Evolutionary conservation across 2,797 vertebrate genomes (phyloP).

Genomic region (Crotalus adamanteus): DNA sequence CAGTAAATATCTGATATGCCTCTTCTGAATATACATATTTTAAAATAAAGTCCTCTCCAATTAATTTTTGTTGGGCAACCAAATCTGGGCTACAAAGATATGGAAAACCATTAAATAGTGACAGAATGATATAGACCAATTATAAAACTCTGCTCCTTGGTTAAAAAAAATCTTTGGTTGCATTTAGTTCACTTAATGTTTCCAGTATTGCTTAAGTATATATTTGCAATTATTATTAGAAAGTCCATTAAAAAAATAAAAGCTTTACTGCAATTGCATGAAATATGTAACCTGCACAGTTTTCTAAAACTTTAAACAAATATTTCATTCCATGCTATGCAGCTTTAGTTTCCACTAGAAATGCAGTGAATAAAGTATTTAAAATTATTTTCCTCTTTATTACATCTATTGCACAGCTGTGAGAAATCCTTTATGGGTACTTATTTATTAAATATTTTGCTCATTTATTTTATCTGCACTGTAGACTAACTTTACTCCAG

Average conservation of each 20-base stretch:
- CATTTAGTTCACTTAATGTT: background rate
- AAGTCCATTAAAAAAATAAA: background rate
- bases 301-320: conserved; percentile 39
- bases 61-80: background rate
- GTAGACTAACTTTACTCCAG: conserved; percentile 64
- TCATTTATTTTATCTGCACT: conserved; percentile 51
- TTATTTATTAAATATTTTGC: conserved; percentile 52
- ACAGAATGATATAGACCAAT: background rate
- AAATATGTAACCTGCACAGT: background rate
- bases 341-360: conserved; percentile 35
- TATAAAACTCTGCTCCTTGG: background rate
- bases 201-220: background rate
- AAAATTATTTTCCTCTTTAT: conserved; percentile 21
- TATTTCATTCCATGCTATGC: conserved; percentile 34
- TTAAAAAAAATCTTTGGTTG: background rate
- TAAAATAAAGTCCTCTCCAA: background rate
- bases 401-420: conserved; percentile 8
- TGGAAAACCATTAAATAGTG: background rate
- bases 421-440: conserved; percentile 29
- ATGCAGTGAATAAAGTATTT: conserved; percentile 35
- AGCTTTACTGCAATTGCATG: background rate
- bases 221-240: background rate
- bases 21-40: background rate
- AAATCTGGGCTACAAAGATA: background rate
- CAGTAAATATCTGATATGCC: background rate